Evolutionary conservation across 2,113 vertebrate species (phyloP).

Genomic region (Chloropsis cyanopogon): DNA sequence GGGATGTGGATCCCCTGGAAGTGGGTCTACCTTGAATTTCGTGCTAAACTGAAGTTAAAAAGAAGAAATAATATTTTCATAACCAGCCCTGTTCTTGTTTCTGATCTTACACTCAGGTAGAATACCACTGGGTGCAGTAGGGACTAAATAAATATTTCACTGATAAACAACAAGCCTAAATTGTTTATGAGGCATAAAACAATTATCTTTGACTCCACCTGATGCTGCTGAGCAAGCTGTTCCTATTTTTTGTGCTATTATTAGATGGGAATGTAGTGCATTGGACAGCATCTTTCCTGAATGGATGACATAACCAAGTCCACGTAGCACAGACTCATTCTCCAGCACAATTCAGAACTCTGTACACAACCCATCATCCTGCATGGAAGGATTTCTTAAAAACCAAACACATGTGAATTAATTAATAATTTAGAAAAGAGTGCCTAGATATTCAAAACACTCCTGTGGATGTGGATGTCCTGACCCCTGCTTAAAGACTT

Average conservation of each 20-base stretch:
- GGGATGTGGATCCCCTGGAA: background rate
- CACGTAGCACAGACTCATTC: background rate
- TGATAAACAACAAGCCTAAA: background rate
- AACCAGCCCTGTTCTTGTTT: background rate
- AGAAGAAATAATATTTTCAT: background rate
- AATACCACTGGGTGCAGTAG: background rate
- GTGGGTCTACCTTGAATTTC: background rate
- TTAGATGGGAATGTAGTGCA: background rate
- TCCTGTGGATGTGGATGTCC: background rate
- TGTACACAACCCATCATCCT: background rate
- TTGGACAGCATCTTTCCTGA: background rate
- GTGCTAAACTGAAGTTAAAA: background rate
- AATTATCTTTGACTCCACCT: constrained; percentile 27
- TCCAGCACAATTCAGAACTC: background rate
- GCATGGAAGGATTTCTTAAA: background rate
- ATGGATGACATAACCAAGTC: background rate
- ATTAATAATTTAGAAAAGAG: background rate
- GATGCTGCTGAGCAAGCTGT: constrained; percentile 32
- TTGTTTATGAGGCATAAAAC: constrained; percentile 28
- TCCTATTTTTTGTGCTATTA: background rate
- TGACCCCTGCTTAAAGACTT: background rate
- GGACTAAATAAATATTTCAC: background rate
- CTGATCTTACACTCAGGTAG: background rate
- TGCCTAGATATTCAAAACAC: background rate
- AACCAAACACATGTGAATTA: background rate